Base-by-base conservation (phyloP, 2,888 invertebrate species). In the Papilio protenor region DNA sequence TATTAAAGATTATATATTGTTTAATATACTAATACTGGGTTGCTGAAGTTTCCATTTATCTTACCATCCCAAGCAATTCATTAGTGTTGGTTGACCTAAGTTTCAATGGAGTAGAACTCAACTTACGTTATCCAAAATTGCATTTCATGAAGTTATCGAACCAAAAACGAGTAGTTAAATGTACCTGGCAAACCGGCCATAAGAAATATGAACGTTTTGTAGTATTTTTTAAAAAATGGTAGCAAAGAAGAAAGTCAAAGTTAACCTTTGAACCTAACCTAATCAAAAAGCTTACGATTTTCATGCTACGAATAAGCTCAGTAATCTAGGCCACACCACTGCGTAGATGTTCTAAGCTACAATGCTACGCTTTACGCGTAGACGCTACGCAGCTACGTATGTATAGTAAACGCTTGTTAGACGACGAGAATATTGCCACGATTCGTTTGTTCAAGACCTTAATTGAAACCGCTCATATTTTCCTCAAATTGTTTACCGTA, bases 361-460 rank as follows among this genome's bases (percentile, higher is more conserved):
- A 47, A 14, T 1, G 52, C 45, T 52, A 70, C 49, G 49, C 27
- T 18, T 27, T 61, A 61, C 27, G 21, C 14, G 71, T 71, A 71
- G 18, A 11, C 21, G 69, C 45, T 27, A 27, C 61, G 61, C 14
- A n/a, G 14, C 23, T 61, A 27, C 27, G 59, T n/a, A 70, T 49
- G 8, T 70, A 18, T 72, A 40, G 16, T 72, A 72, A 55, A 72
- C 33, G 72, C 72, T n/a, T 72, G 72, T 72, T 45, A 72, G 72
- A 72, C n/a, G 52, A 3, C 52, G 27, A 27, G 71, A 71, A 27
- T 70, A 10, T 16, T 49, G 18, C 33, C 33, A 18, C 71, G 71
- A 52, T 33, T 72, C 33, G 72, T 72, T 72, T 72, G 55, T 72
- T 71, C n/a, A 55, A 18, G 18, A 72, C 72, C 33, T 72, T 71